A percentile compares a stretch with the other conserved stretches of the same genome.
phyloP scores from a whole-genome alignment of 2,797 vertebrate species.

The Bradypodion ventrale region DNA sequence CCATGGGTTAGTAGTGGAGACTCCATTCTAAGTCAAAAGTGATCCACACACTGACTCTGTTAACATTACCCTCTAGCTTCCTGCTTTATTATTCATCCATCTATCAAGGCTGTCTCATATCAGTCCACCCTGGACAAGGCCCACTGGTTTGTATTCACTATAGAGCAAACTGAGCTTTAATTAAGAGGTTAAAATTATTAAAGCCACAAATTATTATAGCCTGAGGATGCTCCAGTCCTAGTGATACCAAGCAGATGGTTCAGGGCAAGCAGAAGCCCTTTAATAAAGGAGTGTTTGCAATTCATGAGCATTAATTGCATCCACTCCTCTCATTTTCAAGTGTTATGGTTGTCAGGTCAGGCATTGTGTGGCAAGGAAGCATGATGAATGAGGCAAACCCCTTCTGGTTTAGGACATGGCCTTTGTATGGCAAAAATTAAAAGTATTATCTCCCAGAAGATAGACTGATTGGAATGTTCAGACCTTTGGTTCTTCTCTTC shows the following conservation, averaged over 20 bases:
- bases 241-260: slow-evolving; percentile 93
- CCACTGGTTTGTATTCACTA: slow-evolving; percentile 51
- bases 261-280: slow-evolving; percentile 70
- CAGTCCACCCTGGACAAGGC: slow-evolving; percentile 54
- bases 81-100: slow-evolving; percentile 50
- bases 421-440: slow-evolving; percentile 85
- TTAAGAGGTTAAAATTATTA: slow-evolving; percentile 88
- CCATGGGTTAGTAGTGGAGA: background rate
- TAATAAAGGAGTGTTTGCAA: slow-evolving; percentile 90
- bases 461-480: slow-evolving; percentile 51
- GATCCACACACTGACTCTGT: background rate
- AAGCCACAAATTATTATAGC: slow-evolving; percentile 86
- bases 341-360: slow-evolving; percentile 88
- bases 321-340: slow-evolving; percentile 81
- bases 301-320: slow-evolving; percentile 94
- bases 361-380: slow-evolving; percentile 77
- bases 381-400: slow-evolving; percentile 91
- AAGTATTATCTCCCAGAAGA: slow-evolving; percentile 84
- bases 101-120: slow-evolving; percentile 38
- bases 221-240: slow-evolving; percentile 69
- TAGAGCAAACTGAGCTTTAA: slow-evolving; percentile 75
- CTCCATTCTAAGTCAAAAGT: background rate
- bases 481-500: background rate
- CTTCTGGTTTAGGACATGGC: slow-evolving; percentile 84
- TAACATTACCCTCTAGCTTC: background rate